Evolutionary conservation across 2,113 vertebrate species (phyloP), one percentile per base, ranked within the genome.

Genomic region (Anseranas semipalmata): DNA sequence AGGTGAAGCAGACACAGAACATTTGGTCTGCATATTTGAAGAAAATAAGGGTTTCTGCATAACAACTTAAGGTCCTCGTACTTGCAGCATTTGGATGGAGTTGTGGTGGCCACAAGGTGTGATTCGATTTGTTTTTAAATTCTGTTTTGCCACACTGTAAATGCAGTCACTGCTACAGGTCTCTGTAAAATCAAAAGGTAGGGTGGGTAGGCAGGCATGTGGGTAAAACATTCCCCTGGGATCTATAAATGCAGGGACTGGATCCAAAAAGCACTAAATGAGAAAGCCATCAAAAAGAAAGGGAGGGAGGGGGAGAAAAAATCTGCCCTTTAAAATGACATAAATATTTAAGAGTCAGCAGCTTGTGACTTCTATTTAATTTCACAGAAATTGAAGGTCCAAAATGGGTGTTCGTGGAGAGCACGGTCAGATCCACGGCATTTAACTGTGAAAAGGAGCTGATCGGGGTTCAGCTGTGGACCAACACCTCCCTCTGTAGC

Each of bases 101-200:
- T 48, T 93, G 91, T 74, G 77, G 87, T 87, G 78, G 71, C 85
- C 85, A 87, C 7, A 4, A 95, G 80, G 91, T 93, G 80, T 75
- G 87, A 97, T 97, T 95, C 87, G 94, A 95, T 97, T 96, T 96
- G 95, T 56, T 93, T 96, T 95, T 90, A 81, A 95, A 93, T 94
- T 96, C 83, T 0, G 0, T 95, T 96, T 90, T 90, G 87, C 85
- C 80, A 21, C 43, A 67, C 89, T 92, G 72, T 95, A 95, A 96
- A 90, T 87, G 84, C 62, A 95, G 82, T 83, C 75, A 74, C 62
- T 82, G 74, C 86, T 89, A 85, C 22, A 22, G 48, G 55, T 91
- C 78, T 89, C 77, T 2, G 18, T 89, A 80, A 95, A 96, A 95
- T 63, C 70, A 94, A 86, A 95, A 85, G 60, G 60, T 87, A 77